Evolutionary conservation across 2,797 vertebrate genomes (phyloP).

Genomic region (Hirundo rustica): DNA sequence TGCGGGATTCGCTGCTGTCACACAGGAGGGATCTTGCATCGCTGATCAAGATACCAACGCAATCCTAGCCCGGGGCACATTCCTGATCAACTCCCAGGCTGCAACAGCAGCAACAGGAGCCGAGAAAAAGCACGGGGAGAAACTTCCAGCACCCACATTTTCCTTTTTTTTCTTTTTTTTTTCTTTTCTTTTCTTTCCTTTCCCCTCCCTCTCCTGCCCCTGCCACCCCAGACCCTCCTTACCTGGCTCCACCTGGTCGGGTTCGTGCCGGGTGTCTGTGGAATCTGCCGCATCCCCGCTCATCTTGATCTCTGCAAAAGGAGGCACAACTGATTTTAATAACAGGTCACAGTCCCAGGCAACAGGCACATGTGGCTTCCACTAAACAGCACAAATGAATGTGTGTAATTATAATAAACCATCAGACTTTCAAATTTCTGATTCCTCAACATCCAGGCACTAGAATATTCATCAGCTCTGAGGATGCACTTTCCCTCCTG

Average conservation of each 20-base stretch:
- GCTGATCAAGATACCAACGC: not conserved
- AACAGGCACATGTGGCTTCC: conserved; percentile 74
- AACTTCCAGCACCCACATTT: not conserved
- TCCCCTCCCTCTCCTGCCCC: not conserved
- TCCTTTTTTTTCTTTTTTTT: not conserved
- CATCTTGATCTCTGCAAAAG: conserved; percentile 95
- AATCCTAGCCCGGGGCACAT: conserved; percentile 8
- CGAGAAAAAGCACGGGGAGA: not conserved
- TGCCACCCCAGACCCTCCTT: conserved; percentile 57
- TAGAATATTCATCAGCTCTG: conserved; percentile 88
- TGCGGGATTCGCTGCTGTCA: not conserved
- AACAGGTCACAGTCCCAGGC: conserved; percentile 84
- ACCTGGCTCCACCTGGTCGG: conserved; percentile 85
- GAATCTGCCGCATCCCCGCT: conserved; percentile 88
- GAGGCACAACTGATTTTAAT: conserved; percentile 91
- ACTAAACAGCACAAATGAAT: conserved; percentile 85
- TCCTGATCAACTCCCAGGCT: conserved; percentile 8
- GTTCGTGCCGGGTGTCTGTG: conserved; percentile 78
- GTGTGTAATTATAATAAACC: conserved; percentile 88
- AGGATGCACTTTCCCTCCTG: conserved; percentile 62
- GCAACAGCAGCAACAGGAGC: conserved; percentile 1
- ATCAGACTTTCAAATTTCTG: conserved; percentile 84
- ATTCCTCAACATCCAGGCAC: conserved; percentile 77
- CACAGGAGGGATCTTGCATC: not conserved
- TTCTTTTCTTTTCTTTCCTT: not conserved